phyloP scores from a whole-genome alignment of 2,888 invertebrate species.

The Lissonota sp. region DNA sequence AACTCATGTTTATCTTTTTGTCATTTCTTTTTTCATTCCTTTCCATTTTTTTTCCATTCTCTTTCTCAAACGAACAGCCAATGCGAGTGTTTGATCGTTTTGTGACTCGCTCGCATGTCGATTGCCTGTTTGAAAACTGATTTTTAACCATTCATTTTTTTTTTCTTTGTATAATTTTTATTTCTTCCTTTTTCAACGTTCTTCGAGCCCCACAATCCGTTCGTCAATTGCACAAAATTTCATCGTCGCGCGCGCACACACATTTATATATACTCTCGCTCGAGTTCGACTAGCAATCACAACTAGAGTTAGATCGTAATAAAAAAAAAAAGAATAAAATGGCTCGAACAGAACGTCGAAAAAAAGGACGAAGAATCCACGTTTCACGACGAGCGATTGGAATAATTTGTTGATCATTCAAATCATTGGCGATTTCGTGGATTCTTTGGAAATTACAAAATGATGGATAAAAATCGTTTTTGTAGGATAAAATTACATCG shows the following conservation, averaged over 20 bases:
- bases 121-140: slow-evolving; percentile 35
- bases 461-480: slow-evolving; percentile 51
- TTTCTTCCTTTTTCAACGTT: slow-evolving; percentile 15
- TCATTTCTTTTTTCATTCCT: slow-evolving; percentile 30
- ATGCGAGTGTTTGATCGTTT: slow-evolving; percentile 75
- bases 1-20: slow-evolving; percentile 78
- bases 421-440: no score
- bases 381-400: slow-evolving; percentile 15
- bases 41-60: slow-evolving; percentile 33
- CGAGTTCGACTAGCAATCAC: slow-evolving; percentile 63
- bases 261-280: slow-evolving; percentile 40
- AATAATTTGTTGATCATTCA: slow-evolving; percentile 3
- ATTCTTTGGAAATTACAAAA: no score
- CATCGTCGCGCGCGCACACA: slow-evolving; percentile 39
- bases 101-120: slow-evolving; percentile 39
- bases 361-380: slow-evolving; percentile 37
- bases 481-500: slow-evolving; percentile 23
- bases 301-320: slow-evolving; percentile 64
- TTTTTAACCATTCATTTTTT: slow-evolving; percentile 48
- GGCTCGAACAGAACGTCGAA: slow-evolving; percentile 34
- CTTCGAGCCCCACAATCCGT: slow-evolving; percentile 40
- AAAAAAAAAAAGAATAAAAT: slow-evolving; percentile 1
- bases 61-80: slow-evolving; percentile 80
- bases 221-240: slow-evolving; percentile 65
- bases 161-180: background rate